Evolutionary conservation across 2,797 vertebrate genomes (phyloP).

Genomic region (Margarornis squamiger): DNA sequence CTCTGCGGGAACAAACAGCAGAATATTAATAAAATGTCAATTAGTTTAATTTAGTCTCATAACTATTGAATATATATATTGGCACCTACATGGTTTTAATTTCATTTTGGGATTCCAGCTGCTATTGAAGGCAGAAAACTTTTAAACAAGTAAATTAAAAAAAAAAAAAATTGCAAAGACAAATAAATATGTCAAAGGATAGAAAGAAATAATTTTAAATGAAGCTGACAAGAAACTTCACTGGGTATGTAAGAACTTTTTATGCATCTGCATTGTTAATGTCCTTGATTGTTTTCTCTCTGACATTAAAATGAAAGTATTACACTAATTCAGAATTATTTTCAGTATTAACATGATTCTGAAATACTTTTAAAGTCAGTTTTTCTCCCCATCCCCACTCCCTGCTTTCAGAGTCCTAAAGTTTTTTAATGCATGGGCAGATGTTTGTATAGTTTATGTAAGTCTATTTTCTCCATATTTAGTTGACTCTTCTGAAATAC

Average conservation of each 20-base stretch:
- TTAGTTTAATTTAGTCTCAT: slow-evolving; percentile 79
- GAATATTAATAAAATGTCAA: slow-evolving; percentile 83
- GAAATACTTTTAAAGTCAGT: not conserved
- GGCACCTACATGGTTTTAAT: slow-evolving; percentile 75
- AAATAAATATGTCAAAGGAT: slow-evolving; percentile 4
- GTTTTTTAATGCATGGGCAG: not conserved
- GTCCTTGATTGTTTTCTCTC: not conserved
- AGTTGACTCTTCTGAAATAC: not conserved
- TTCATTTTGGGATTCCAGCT: slow-evolving; percentile 66
- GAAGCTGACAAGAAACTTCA: not conserved
- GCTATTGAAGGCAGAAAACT: slow-evolving; percentile 41
- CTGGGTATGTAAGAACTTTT: not conserved
- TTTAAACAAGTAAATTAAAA: slow-evolving; percentile 38
- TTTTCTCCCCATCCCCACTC: not conserved
- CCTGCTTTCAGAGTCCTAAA: not conserved
- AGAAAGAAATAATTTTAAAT: slow-evolving; percentile 7
- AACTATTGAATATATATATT: slow-evolving; percentile 72
- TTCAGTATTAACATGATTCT: not conserved
- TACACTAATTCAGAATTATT: not conserved
- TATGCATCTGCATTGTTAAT: not conserved
- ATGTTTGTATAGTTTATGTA: not conserved
- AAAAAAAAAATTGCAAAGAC: not conserved
- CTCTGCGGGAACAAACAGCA: slow-evolving; percentile 76
- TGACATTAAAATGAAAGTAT: not conserved
- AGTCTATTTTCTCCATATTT: not conserved